Evolutionary conservation across 2,888 invertebrate genomes (phyloP).

Genomic region (Leucoptera coffeella): DNA sequence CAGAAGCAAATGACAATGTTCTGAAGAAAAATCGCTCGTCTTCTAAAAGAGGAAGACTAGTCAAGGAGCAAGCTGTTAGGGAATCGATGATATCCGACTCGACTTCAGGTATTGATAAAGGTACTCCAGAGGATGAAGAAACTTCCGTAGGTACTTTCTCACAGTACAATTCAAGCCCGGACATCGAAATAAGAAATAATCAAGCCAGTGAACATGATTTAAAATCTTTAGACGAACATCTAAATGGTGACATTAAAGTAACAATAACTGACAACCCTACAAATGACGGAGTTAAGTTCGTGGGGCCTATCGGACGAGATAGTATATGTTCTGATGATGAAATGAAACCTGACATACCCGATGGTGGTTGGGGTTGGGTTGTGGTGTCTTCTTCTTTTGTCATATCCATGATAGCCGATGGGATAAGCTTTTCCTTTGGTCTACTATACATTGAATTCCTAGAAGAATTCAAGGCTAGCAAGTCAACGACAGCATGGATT

Average conservation of each 20-base stretch:
- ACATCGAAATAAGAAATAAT: conserved; percentile 8
- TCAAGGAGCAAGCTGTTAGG: conserved; percentile 18
- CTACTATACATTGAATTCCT: conserved; percentile 79
- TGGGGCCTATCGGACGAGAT: conserved; percentile 16
- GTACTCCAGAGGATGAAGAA: conserved; percentile 22
- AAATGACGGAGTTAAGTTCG: conserved; percentile 12
- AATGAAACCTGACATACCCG: conserved; percentile 57
- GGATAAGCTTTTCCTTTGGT: conserved; percentile 90
- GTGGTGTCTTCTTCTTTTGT: conserved; percentile 81
- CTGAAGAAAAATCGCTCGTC: conserved; percentile 27
- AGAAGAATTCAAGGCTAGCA: conserved; percentile 72
- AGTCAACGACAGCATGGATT: conserved; percentile 84
- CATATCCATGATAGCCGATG: conserved; percentile 87
- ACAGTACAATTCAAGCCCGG: conserved; percentile 13
- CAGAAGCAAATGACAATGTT: conserved; percentile 8
- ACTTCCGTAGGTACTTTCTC: conserved; percentile 21
- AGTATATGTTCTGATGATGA: conserved; percentile 13
- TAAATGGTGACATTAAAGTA: conserved; percentile 5
- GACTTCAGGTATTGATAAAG: conserved; percentile 44
- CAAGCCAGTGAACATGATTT: conserved; percentile 1
- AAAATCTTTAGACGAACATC: conserved; percentile 8
- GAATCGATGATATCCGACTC: conserved; percentile 38
- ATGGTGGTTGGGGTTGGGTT: conserved; percentile 87
- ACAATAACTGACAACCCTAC: conserved; percentile 9
- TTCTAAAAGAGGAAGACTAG: conserved; percentile 11